These are phyloP conservation scores for Patiria pectinifera DNA, from an alignment of 53 echinoderm and acorn worm species.

Conservation along the genomic window DNA sequence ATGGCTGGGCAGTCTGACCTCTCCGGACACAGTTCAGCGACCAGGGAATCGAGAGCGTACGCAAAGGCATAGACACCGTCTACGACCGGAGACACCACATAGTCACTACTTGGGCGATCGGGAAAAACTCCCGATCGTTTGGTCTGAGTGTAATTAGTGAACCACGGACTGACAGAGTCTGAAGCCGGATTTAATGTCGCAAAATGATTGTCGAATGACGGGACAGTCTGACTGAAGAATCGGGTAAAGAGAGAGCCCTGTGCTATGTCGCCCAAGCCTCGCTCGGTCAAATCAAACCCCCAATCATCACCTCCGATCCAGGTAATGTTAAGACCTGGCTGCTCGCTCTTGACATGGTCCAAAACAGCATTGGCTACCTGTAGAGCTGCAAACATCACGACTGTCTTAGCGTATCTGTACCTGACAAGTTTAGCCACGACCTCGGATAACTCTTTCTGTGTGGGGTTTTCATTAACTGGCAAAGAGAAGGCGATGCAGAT, in stretches of 20 bases:
- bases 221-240: slow-evolving; percentile 32
- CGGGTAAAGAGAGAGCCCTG: slow-evolving; percentile 63
- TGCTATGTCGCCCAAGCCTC: slow-evolving; percentile 37
- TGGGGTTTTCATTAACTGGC: slow-evolving; percentile 28
- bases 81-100: slow-evolving; percentile 51
- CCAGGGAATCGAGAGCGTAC: slow-evolving; percentile 70
- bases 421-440: slow-evolving; percentile 40
- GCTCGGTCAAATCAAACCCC: slow-evolving; percentile 61
- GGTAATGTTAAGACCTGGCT: slow-evolving; percentile 26
- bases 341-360: not conserved
- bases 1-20: not conserved
- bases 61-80: slow-evolving; percentile 85
- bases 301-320: slow-evolving; percentile 69
- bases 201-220: slow-evolving; percentile 20
- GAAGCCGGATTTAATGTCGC: not conserved
- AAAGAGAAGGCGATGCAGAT: slow-evolving; percentile 57
- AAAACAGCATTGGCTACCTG: slow-evolving; percentile 53
- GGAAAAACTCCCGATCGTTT: slow-evolving; percentile 26
- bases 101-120: slow-evolving; percentile 19
- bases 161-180: slow-evolving; percentile 61
- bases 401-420: slow-evolving; percentile 26
- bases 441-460: slow-evolving; percentile 32
- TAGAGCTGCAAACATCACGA: slow-evolving; percentile 55
- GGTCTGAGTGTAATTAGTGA: slow-evolving; percentile 6
- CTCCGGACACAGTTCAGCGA: slow-evolving; percentile 8